These are phyloP conservation scores for Macaca nemestrina DNA, from an alignment of 2,113 vertebrate genomes.

Conservation along the genomic window DNA sequence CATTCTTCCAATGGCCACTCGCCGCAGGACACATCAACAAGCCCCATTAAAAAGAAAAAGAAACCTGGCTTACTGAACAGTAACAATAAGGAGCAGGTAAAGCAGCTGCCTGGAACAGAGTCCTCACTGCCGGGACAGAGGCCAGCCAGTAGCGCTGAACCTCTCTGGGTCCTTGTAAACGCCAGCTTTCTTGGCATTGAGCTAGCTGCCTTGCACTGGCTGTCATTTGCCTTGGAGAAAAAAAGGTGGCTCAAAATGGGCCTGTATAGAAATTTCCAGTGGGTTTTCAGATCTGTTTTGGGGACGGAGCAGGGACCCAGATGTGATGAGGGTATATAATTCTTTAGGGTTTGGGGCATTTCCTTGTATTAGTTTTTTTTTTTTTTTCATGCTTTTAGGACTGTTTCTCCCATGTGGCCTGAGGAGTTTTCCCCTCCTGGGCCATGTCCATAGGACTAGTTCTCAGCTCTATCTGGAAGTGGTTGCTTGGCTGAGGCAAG, in stretches of 20 bases:
- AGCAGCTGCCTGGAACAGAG: constrained; percentile 46
- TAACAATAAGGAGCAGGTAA: constrained; percentile 98
- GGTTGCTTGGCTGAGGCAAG: neutral
- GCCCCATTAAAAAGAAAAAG: constrained; percentile 99
- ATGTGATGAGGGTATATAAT: neutral
- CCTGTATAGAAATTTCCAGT: neutral
- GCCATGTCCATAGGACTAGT: neutral
- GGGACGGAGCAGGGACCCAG: neutral
- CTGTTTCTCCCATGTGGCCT: neutral
- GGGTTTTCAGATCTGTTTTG: constrained; percentile 13
- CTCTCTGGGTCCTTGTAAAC: neutral
- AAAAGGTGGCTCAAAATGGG: neutral
- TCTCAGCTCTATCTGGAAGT: neutral
- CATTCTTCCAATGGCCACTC: constrained; percentile 99
- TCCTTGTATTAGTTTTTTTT: neutral
- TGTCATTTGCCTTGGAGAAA: neutral
- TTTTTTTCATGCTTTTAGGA: neutral
- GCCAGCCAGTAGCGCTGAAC: neutral
- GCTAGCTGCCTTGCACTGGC: neutral
- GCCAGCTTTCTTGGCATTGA: neutral
- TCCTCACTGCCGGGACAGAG: neutral
- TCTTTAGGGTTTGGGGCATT: neutral
- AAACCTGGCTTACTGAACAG: constrained; percentile 94
- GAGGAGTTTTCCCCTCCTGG: neutral
- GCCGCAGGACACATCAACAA: constrained; percentile 94